Conservation (phyloP, 1,140 invertebrate species). For the Rhizoglyphus robini region DNA sequence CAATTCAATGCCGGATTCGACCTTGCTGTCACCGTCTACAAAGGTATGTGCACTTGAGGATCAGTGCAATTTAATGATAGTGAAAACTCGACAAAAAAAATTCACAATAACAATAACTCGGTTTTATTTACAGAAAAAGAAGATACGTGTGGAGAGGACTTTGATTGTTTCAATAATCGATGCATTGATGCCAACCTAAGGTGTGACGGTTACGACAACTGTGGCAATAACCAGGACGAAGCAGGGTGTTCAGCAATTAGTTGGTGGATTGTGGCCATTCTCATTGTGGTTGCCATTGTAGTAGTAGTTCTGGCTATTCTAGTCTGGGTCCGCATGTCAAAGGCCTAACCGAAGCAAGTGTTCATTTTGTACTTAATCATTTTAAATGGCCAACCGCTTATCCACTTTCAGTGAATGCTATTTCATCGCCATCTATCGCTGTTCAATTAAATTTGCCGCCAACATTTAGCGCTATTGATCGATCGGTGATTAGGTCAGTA, state of each 20-base stretch:
- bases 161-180: slow-evolving; percentile 12
- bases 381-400: no score
- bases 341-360: neutral
- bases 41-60: no score
- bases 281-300: slow-evolving; percentile 3
- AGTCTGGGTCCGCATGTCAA: slow-evolving; percentile 14
- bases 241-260: slow-evolving; percentile 15
- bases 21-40: slow-evolving; percentile 2
- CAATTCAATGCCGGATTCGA: slow-evolving; percentile 14
- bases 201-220: slow-evolving; percentile 13
- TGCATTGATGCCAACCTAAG: slow-evolving; percentile 15
- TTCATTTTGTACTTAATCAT: no score
- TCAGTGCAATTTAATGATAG: no score
- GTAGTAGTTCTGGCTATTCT: slow-evolving; percentile 11
- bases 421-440: no score
- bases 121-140: slow-evolving; percentile 7
- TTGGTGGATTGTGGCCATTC: neutral
- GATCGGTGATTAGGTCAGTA: no score
- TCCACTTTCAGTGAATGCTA: no score
- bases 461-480: no score
- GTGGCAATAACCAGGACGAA: slow-evolving; percentile 17
- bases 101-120: no score
- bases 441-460: no score
- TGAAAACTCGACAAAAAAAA: no score
- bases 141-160: neutral